Conservation (phyloP, 2,888 invertebrate species). For the Harpagoxenus sublaevis region DNA sequence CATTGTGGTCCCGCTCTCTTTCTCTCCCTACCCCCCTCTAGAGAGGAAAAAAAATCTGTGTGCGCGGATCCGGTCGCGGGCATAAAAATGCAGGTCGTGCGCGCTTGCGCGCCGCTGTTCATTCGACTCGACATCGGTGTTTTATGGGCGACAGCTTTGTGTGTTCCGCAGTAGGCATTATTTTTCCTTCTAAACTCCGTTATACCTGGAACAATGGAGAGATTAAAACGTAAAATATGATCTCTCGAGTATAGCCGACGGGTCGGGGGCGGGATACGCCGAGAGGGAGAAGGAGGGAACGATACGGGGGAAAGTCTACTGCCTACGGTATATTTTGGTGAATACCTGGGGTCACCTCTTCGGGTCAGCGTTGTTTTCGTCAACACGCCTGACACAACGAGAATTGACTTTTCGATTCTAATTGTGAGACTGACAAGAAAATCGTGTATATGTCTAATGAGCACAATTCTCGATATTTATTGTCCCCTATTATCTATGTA, state of each 20-base stretch:
- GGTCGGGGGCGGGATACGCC: conserved; percentile 40
- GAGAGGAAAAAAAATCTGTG: conserved; percentile 83
- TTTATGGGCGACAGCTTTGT: conserved; percentile 85
- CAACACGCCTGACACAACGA: conserved; percentile 56
- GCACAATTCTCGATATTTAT: not conserved
- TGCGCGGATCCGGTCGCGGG: conserved; percentile 82
- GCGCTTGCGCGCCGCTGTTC: conserved; percentile 79
- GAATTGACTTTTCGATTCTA: conserved; percentile 62
- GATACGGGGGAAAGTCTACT: conserved; percentile 52
- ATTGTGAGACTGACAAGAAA: conserved; percentile 40
- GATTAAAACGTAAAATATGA: conserved; percentile 86
- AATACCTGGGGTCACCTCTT: conserved; percentile 67
- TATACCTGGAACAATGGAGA: conserved; percentile 86
- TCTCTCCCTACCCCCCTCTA: conserved; percentile 68
- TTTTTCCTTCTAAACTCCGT: conserved; percentile 86
- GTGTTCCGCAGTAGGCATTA: conserved; percentile 86
- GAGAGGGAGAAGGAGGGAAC: conserved; percentile 1
- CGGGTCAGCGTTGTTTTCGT: conserved; percentile 67
- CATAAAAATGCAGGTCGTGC: conserved; percentile 85
- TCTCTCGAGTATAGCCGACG: conserved; percentile 77
- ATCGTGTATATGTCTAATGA: conserved; percentile 15
- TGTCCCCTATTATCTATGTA: not conserved
- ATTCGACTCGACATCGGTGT: conserved; percentile 81
- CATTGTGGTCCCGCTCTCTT: conserved; percentile 36
- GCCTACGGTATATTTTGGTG: conserved; percentile 76